These are phyloP conservation scores for Phodopus roborovskii DNA, from an alignment of 2,113 vertebrate species.

Conservation along the genomic window DNA sequence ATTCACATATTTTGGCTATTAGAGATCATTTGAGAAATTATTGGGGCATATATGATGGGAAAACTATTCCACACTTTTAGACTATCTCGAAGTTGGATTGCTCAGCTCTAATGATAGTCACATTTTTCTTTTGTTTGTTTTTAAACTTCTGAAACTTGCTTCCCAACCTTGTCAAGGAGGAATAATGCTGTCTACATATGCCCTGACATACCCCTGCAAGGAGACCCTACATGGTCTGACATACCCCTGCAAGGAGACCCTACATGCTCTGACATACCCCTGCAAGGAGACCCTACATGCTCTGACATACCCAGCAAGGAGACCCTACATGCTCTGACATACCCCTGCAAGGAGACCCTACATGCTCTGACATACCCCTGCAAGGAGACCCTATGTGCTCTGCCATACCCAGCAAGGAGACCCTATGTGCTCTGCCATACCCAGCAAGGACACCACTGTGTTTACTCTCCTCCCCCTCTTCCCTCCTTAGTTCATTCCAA, in stretches of 20 bases:
- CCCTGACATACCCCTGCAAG: too few relatives aligned
- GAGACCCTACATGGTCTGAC: too few relatives aligned
- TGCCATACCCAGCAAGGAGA: too few relatives aligned
- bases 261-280: too few relatives aligned
- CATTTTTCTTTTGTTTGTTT: neutral
- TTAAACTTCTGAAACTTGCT: neutral
- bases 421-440: neutral
- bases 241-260: too few relatives aligned
- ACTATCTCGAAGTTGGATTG: neutral
- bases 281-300: too few relatives aligned
- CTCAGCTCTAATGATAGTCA: neutral
- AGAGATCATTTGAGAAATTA: neutral
- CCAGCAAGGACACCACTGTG: neutral
- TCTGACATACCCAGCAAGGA: too few relatives aligned
- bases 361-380: too few relatives aligned
- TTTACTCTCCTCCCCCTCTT: neutral
- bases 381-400: too few relatives aligned
- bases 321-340: too few relatives aligned
- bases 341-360: too few relatives aligned
- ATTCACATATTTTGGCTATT: neutral
- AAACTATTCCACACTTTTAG: constrained; percentile 1
- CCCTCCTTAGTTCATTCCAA: neutral
- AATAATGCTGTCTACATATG: neutral
- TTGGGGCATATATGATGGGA: neutral
- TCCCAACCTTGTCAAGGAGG: neutral